Base-by-base conservation (phyloP, 2,113 vertebrate species). In the Chloropsis cyanopogon region DNA sequence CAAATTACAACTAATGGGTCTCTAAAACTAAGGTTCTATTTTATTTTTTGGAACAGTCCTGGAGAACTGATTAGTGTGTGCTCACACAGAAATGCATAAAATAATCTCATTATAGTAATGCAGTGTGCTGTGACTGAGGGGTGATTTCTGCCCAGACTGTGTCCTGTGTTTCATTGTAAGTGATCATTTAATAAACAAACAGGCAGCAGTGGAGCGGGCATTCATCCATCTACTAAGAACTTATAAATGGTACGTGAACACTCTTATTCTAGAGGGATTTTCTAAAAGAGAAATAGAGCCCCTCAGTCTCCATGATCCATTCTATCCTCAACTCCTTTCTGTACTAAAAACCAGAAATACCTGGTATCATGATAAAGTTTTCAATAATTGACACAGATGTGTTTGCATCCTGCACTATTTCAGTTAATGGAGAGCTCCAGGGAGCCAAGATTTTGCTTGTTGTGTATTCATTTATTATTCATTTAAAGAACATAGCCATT, bases 381-480 rank as follows among this genome's bases (percentile, higher is more conserved):
- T 78, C 94, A 90, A 63, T 90, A 88, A 92, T 77, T 95, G 92
- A 90, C 84, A 75, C 60, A 82, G 70, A 94, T 63, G n/a, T 81
- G 71, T 80, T 93, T 83, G 52, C 0, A 2, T 88, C 90, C 94
- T 75, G 64, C 72, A 83, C 75, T 42, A 83, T 60, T 93, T 70
- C 82, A 86, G 87, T 70, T 95, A 96, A 90, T 83, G 56, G 85
- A 94, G 93, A 83, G 64, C 85, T 68, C 52, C 68, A 39, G 92
- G 82, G 88, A 96, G 93, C 92, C 72, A 90, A 63, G 93, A 86
- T 78, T 95, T 92, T 81, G 54, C 88, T 94, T 96, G 87, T 84
- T 95, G 94, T 76, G 37, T 96, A 93, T 86, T 94, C 96, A 94
- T 96, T 90, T 95, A 95, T 93, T 95, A 96, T 92, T 96, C 90